Evolutionary conservation across 2,113 vertebrate species (phyloP).

Genomic region (Tiliqua scincoides): DNA sequence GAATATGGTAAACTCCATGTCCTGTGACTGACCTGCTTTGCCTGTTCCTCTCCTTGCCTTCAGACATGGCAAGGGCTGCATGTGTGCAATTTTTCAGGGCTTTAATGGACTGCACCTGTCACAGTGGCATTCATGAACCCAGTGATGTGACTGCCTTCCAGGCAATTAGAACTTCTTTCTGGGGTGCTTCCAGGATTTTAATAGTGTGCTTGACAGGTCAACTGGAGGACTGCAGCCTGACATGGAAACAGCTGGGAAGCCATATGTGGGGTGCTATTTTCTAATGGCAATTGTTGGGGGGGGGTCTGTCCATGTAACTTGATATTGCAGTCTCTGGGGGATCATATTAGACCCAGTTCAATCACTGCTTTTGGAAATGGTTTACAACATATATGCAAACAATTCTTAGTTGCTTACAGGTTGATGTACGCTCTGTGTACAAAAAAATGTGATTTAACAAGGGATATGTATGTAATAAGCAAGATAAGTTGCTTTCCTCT

Average conservation of each 20-base stretch:
- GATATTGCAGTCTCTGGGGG: background rate
- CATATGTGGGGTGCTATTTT: background rate
- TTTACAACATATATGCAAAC: background rate
- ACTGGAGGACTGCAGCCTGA: background rate
- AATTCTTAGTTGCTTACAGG: background rate
- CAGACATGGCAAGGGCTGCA: background rate
- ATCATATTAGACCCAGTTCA: background rate
- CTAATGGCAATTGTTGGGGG: background rate
- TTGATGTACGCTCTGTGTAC: background rate
- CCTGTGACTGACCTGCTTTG: background rate
- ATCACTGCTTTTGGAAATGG: background rate
- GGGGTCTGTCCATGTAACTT: conserved; percentile 6
- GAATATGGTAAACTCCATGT: background rate
- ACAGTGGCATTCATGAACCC: background rate
- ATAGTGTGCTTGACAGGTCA: background rate
- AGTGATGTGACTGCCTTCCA: background rate
- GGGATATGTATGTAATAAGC: background rate
- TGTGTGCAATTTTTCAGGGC: background rate
- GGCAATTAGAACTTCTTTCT: background rate
- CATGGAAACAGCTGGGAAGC: conserved; percentile 10
- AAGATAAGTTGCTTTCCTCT: background rate
- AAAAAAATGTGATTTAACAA: background rate
- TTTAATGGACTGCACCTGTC: background rate
- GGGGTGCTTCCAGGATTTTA: background rate
- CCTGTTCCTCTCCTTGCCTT: background rate